Evolutionary conservation across 2,113 vertebrate species (phyloP).

Genomic region (Chinchilla lanigera): DNA sequence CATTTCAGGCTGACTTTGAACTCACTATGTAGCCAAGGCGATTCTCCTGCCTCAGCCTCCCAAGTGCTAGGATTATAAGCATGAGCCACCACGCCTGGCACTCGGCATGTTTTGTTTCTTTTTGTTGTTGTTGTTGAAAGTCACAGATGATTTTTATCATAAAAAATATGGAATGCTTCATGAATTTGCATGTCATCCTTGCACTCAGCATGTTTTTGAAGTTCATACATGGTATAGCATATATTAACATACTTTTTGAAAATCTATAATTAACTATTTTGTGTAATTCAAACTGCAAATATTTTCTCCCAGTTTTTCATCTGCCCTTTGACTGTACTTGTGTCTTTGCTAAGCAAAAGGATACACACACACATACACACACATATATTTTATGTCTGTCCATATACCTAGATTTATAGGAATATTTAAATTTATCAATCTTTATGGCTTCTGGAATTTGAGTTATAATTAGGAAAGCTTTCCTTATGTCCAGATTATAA

Average conservation of each 20-base stretch:
- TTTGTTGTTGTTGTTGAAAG: no score
- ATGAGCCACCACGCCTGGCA: not conserved
- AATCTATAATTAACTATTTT: not conserved
- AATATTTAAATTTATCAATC: not conserved
- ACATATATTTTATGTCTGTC: not conserved
- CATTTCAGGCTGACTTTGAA: not conserved
- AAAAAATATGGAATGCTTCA: no score
- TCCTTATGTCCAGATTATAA: constrained; percentile 4
- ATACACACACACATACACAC: not conserved
- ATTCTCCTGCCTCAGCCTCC: not conserved
- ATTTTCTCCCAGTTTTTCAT: not conserved
- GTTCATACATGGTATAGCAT: not conserved
- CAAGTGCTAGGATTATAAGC: not conserved
- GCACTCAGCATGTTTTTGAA: not conserved
- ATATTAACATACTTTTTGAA: not conserved
- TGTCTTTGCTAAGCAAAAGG: not conserved
- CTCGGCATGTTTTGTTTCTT: no score
- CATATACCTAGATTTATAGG: not conserved
- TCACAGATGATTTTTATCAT: no score
- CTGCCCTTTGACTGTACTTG: not conserved
- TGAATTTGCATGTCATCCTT: no score
- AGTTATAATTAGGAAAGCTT: not conserved
- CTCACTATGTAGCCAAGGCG: not conserved
- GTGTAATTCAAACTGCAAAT: not conserved
- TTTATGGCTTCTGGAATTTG: not conserved